phyloP scores from a whole-genome alignment of 1,140 invertebrate genomes.

The Nasonia giraulti region DNA sequence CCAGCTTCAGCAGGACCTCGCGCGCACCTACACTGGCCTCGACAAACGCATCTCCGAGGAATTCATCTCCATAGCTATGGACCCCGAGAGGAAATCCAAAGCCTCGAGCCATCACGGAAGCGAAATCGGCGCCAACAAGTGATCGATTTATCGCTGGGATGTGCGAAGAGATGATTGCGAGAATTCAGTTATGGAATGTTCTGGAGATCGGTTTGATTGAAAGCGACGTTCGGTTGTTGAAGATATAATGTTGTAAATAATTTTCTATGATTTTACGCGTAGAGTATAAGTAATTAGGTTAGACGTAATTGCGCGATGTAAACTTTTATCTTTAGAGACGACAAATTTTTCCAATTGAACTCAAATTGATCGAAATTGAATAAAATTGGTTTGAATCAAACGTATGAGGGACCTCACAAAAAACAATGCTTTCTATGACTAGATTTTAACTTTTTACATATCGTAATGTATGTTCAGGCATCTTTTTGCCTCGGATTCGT shows the following conservation, averaged over 20 bases:
- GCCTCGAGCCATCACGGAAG: conserved; percentile 69
- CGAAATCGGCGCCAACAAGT: conserved; percentile 61
- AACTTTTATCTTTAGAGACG: too few species aligned
- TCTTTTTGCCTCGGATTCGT: conserved; percentile 22
- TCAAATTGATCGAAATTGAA: too few species aligned
- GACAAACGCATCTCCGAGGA: conserved; percentile 77
- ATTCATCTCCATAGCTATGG: conserved; percentile 77
- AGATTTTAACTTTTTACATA: neutral
- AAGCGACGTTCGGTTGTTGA: neutral
- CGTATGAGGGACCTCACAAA: neutral
- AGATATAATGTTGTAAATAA: neutral
- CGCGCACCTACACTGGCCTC: conserved; percentile 76
- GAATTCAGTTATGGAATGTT: neutral
- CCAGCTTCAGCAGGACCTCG: conserved; percentile 68
- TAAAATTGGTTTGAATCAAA: too few species aligned
- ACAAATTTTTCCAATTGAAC: too few species aligned
- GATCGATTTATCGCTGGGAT: neutral
- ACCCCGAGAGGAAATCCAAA: conserved; percentile 70
- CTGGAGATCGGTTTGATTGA: neutral
- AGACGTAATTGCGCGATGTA: neutral
- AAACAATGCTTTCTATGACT: neutral
- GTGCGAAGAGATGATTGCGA: too few species aligned
- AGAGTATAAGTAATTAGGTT: neutral
- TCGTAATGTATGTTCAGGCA: neutral
- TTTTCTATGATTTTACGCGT: neutral